Evolutionary conservation across 1,140 invertebrate genomes (phyloP).

Genomic region (Palaemon carinicauda): DNA sequence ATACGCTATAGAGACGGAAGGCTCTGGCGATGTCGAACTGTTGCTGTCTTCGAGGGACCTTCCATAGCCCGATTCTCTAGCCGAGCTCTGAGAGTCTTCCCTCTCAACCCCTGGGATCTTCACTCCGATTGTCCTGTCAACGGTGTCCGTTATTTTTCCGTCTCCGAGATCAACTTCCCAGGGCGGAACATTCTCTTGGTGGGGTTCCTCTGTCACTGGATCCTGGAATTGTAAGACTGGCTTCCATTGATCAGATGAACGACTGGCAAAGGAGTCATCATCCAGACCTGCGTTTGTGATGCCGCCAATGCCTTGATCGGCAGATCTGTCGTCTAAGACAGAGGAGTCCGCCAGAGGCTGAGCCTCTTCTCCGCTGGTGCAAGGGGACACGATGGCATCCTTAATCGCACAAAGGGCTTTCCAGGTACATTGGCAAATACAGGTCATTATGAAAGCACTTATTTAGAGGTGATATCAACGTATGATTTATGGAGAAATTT

Average conservation of each 20-base stretch:
- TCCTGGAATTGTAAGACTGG: constrained; percentile 11
- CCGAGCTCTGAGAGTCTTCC: constrained; percentile 22
- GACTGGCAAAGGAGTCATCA: not conserved
- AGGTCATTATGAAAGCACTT: not conserved
- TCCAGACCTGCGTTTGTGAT: constrained; percentile 28
- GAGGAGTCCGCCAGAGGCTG: constrained; percentile 19
- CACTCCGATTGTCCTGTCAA: not conserved
- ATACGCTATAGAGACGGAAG: constrained; percentile 24
- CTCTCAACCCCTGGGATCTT: not conserved
- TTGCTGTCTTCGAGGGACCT: constrained; percentile 48
- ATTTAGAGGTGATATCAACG: not conserved
- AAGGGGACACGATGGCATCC: constrained; percentile 22
- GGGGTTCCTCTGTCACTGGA: constrained; percentile 25
- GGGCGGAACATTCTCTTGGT: constrained; percentile 18
- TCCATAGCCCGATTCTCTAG: constrained; percentile 33
- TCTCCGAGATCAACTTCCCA: constrained; percentile 41
- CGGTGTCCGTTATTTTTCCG: not conserved
- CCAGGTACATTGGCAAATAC: constrained; percentile 20
- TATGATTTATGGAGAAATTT: too few species aligned
- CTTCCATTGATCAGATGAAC: not conserved
- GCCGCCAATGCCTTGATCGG: constrained; percentile 11
- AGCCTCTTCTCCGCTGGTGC: constrained; percentile 23
- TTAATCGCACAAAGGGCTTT: constrained; percentile 32
- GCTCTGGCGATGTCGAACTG: constrained; percentile 17
- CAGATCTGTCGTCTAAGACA: constrained; percentile 1